Base-by-base conservation (phyloP, 2,888 invertebrate genomes). In the Drosophila buzzatii region DNA sequence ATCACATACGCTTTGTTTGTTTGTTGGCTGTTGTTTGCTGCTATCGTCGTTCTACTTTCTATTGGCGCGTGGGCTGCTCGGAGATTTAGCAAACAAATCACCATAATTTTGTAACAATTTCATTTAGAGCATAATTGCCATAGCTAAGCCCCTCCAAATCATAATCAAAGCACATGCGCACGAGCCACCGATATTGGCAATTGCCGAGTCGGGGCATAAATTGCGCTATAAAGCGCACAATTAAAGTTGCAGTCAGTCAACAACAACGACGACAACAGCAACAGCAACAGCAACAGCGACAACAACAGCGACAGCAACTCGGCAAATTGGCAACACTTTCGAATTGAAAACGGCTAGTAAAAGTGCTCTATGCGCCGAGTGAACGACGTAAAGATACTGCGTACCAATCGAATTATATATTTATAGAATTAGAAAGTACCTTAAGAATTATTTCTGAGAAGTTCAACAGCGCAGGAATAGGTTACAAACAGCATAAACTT, bases 311-410 rank as follows among this genome's bases (percentile, higher is more conserved):
- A 78, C 76, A 75, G 70, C 80, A 56, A 56, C 65, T 70, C 67
- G 72, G 88, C 85, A 89, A 86, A 86, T 86, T 86, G 88, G 85
- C 90, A 86, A 86, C 85, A 86, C 85, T 86, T 86, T 89, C 85
- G 81, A 89, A 89, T 85, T 78, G 78, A 70, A 84, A 66, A 68
- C 76, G 69, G 71, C 80, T 75, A 78, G 76, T 68, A 79, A 78
- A 78, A 77, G 77, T 77, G 79, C 33, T 60, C 37, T 4, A 55
- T 9, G 41, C 9, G 3, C 9, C 1, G 10, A 39, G 6, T 66
- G 62, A 35, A 37, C 14, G 44, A 65, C 61, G 8, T 4, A 0
- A 0, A 64, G 52, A 64, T 71, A 77, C 75, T 45, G 1, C 49
- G 49, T 12, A 3, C 0, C 18, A 51, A 10, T n/a, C 0, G 2